phyloP scores from a whole-genome alignment of 1,140 invertebrate genomes.

The Neotoxoptera formosana region DNA sequence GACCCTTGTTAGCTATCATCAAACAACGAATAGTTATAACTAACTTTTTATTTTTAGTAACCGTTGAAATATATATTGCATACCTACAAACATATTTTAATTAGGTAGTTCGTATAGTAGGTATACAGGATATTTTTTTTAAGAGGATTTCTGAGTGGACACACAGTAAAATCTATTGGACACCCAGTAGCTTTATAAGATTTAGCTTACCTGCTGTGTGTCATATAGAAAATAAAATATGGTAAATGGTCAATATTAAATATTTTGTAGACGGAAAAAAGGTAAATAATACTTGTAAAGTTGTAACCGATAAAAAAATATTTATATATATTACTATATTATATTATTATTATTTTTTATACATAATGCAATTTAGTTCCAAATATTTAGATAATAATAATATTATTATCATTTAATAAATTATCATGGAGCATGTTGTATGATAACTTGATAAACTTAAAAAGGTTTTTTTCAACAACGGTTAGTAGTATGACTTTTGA shows the following conservation, averaged over 20 bases:
- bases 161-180: not conserved
- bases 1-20: not conserved
- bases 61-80: not conserved
- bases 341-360: too few species aligned
- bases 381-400: too few species aligned
- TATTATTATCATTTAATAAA: too few species aligned
- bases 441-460: not conserved
- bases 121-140: not conserved
- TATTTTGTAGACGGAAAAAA: not conserved
- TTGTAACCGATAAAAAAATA: too few species aligned
- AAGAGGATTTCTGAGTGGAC: not conserved
- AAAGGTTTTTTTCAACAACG: not conserved
- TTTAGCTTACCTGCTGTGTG: not conserved
- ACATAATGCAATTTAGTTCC: too few species aligned
- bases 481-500: not conserved
- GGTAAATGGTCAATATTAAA: too few species aligned
- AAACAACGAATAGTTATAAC: not conserved
- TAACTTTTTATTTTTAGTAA: conserved; percentile 13
- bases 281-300: not conserved
- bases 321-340: too few species aligned
- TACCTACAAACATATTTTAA: not conserved
- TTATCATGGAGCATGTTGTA: not conserved
- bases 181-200: not conserved
- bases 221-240: not conserved
- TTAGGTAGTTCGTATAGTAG: not conserved